These are phyloP conservation scores for Drosophila ambigua DNA, from an alignment of 1,140 invertebrate genomes.

Conservation along the genomic window DNA sequence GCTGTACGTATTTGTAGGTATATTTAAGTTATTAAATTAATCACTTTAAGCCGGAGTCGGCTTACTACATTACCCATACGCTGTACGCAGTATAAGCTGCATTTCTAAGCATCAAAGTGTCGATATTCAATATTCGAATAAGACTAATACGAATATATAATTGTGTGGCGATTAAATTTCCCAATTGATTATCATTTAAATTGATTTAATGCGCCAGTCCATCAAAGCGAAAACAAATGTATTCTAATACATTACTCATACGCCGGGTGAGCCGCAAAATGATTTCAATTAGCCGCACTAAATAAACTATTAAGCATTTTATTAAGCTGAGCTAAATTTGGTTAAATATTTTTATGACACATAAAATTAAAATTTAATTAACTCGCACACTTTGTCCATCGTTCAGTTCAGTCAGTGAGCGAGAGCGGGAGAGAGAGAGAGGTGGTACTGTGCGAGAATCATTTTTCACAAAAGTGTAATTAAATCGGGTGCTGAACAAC, in stretches of 20 bases:
- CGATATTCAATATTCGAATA: no score
- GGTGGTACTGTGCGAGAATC: conserved; percentile 27
- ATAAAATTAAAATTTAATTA: conserved; percentile 72
- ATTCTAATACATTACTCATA: conserved; percentile 38
- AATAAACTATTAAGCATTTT: conserved; percentile 56
- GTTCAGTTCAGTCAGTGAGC: neutral
- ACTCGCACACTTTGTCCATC: conserved; percentile 21
- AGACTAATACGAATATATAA: no score
- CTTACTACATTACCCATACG: no score
- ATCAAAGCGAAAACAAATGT: neutral
- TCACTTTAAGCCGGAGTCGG: no score
- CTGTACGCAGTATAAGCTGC: no score
- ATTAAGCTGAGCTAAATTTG: conserved; percentile 44
- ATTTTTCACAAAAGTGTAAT: conserved; percentile 70
- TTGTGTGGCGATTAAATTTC: no score
- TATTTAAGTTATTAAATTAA: conserved; percentile 27
- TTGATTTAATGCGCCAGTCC: conserved; percentile 27
- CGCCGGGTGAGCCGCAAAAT: conserved; percentile 39
- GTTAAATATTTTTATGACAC: conserved; percentile 63
- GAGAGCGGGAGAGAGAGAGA: neutral
- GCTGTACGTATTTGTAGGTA: neutral
- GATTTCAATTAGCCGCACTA: conserved; percentile 55
- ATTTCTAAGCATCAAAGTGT: no score
- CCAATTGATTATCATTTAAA: neutral
- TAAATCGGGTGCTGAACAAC: conserved; percentile 50